Conservation (phyloP, 2,888 invertebrate genomes). For the Spisula solida region DNA sequence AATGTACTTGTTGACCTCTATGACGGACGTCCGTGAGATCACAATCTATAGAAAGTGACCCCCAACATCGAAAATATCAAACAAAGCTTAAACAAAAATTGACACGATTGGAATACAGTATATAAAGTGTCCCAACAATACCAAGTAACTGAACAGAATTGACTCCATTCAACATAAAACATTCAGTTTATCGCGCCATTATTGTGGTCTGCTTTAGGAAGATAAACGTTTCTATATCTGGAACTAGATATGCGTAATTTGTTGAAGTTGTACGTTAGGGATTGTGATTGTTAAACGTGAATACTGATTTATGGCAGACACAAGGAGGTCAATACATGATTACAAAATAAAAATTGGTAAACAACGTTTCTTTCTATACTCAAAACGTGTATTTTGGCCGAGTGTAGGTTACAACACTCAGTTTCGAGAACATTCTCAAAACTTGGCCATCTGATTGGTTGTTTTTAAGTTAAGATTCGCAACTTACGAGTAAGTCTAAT, state of each 20-base stretch:
- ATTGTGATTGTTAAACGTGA: background rate
- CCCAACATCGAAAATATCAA: background rate
- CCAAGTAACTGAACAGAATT: background rate
- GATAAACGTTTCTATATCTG: background rate
- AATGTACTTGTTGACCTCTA: background rate
- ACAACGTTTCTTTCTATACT: too few relatives aligned
- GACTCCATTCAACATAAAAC: background rate
- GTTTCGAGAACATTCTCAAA: too few relatives aligned
- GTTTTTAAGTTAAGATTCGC: too few relatives aligned
- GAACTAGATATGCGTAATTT: background rate
- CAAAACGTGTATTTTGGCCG: too few relatives aligned
- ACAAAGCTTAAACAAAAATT: background rate
- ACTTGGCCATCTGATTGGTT: too few relatives aligned
- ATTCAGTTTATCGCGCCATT: background rate
- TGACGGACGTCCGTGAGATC: background rate
- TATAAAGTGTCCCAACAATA: background rate
- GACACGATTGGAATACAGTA: background rate
- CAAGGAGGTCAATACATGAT: background rate
- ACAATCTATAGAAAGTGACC: background rate
- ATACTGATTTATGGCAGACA: background rate
- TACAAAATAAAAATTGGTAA: too few relatives aligned
- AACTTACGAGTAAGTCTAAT: too few relatives aligned
- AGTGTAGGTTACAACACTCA: too few relatives aligned
- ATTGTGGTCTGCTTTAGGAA: background rate
- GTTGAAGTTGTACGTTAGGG: background rate